Base-by-base conservation (phyloP, 2,113 vertebrate genomes). In the Anguilla rostrata region DNA sequence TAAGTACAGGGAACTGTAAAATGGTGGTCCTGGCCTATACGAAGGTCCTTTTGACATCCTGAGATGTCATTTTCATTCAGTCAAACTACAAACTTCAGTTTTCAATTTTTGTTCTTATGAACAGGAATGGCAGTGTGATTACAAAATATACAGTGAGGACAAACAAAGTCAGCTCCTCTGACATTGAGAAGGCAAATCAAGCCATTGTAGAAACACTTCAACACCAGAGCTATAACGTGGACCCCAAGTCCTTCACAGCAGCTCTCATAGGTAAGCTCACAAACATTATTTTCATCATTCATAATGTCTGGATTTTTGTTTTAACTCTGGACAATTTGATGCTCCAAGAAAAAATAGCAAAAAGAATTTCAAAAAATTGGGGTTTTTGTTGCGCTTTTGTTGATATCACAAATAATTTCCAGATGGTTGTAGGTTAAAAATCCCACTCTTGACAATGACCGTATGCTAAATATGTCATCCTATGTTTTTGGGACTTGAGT, bases 51-150 rank as follows among this genome's bases (percentile, higher is more conserved):
- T 34, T 34, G 34, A 34, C n/a, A n/a, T 53, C n/a, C 34, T n/a
- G 26, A 75, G 71, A 75, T 75, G n/a, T 34, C 9, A 63, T 3
- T 75, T 1, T n/a, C 9, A 18, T 80, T 29, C 34, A 39, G 0
- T 11, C 7, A 41, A 11, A 40, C 39, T 80, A 29, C 12, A 14
- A 71, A 71, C 26, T 39, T 9, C 9, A 1, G 5, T 41, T 1
- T 81, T 40, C 39, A 15, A 16, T 81, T 20, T 43, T 41, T 81
- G 4, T 39, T 81, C 29, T 75, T 75, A 26, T 81, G 4, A 66
- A 81, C 79, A 81, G 79, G 39, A 20, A 5, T 39, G 79, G 79
- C 79, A 81, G 79, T 41, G 79, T 81, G 79, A 20, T 81, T 15
- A 81, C 79, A 81, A 16, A 9, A 14, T 81, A 40, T 81, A 39